Evolutionary conservation across 2,888 invertebrate species (phyloP).

Genomic region (Halictus ligatus): DNA sequence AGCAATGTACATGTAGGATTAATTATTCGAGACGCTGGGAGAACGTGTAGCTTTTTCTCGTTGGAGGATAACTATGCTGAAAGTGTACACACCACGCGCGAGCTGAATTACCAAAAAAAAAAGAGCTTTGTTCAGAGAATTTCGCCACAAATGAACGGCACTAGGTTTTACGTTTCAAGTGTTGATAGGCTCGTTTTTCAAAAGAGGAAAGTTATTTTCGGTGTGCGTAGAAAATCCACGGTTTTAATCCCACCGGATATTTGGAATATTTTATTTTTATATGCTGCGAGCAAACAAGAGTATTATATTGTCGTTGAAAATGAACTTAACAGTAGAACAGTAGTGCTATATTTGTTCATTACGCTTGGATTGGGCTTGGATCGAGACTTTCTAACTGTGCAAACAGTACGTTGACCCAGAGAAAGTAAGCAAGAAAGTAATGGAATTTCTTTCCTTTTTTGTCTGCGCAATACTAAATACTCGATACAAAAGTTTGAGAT

Average conservation of each 20-base stretch:
- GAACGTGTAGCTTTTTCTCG: neutral
- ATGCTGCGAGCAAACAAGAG: neutral
- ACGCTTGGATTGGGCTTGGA: too few species aligned
- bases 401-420: neutral
- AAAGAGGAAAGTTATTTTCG: neutral
- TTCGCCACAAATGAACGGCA: neutral
- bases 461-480: neutral
- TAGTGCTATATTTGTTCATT: too few species aligned
- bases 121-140: neutral
- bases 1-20: neutral
- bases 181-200: neutral
- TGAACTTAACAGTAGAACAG: neutral
- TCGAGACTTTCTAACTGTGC: too few species aligned
- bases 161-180: neutral
- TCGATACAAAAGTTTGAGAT: neutral
- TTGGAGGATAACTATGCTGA: neutral
- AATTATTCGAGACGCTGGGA: neutral
- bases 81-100: neutral
- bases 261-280: neutral
- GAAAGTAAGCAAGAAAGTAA: slow-evolving; percentile 1
- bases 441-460: neutral
- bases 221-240: neutral
- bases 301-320: too few species aligned
- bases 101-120: neutral
- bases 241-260: neutral